These are phyloP conservation scores for Apodemus speciosus DNA, from an alignment of 2,113 vertebrate genomes.

Conservation along the genomic window DNA sequence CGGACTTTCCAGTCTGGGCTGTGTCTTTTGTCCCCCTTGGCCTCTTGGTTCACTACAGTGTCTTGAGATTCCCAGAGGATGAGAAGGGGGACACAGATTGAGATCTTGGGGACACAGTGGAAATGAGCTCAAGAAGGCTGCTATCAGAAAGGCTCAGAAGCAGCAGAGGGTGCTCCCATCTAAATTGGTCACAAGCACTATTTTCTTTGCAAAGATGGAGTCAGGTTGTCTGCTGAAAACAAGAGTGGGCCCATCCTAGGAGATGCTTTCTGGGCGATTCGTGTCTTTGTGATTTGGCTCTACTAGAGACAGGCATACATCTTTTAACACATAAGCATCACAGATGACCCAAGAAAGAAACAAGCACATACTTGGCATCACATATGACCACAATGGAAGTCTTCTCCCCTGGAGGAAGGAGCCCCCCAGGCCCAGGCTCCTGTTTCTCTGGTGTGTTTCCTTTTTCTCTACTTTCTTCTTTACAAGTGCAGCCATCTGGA, in stretches of 20 bases:
- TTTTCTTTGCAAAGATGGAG: not conserved
- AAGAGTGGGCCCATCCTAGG: fast-evolving
- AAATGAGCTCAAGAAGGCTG: not conserved
- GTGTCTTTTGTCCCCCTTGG: not conserved
- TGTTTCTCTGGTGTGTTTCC: not conserved
- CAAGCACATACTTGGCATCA: slow-evolving; percentile 83
- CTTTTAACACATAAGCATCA: not conserved
- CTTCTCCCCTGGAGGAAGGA: slow-evolving; percentile 87
- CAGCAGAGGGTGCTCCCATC: not conserved
- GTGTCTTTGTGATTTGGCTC: not conserved
- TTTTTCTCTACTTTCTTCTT: slow-evolving; percentile 21
- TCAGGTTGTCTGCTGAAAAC: not conserved
- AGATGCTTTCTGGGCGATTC: not conserved
- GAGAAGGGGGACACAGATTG: too few species aligned
- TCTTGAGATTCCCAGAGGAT: not conserved
- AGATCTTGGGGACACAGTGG: not conserved
- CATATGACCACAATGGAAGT: slow-evolving; percentile 85
- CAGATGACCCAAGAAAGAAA: too few species aligned
- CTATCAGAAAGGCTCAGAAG: not conserved
- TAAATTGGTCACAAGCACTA: too few species aligned
- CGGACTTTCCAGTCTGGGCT: not conserved
- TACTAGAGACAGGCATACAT: not conserved
- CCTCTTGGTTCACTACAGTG: not conserved
- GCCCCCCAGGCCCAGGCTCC: not conserved
- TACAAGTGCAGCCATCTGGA: not conserved